These are phyloP conservation scores for Tetramorium alpestre DNA, from an alignment of 1,140 invertebrate species.

Conservation along the genomic window DNA sequence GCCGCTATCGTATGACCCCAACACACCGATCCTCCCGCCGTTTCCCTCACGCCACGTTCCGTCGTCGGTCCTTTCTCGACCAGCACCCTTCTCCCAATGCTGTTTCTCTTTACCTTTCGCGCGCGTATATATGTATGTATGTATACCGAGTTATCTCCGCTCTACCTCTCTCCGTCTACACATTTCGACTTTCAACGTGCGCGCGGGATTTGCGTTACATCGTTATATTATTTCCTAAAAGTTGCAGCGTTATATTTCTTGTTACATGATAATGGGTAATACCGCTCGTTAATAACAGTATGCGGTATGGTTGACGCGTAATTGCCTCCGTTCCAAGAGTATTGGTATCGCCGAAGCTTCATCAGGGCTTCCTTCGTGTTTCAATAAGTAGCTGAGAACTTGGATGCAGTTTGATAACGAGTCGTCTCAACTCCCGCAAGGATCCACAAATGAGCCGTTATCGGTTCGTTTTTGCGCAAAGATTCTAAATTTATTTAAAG, in stretches of 20 bases:
- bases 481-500: conserved; percentile 49
- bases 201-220: not conserved
- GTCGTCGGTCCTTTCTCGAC: conserved; percentile 8
- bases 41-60: not conserved
- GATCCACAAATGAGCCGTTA: conserved; percentile 59
- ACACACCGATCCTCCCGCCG: not conserved
- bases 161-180: not conserved
- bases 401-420: conserved; percentile 74
- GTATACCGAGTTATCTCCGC: not conserved
- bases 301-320: conserved; percentile 40
- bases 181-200: not conserved
- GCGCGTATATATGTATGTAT: not conserved
- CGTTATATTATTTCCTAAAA: conserved; percentile 41
- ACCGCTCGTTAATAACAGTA: conserved; percentile 51
- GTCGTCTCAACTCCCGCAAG: conserved; percentile 47
- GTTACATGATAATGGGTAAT: conserved; percentile 45
- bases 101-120: not conserved
- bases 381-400: conserved; percentile 73
- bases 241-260: conserved; percentile 30
- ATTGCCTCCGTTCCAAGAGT: conserved; percentile 51
- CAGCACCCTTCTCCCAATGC: not conserved
- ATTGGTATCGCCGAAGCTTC: conserved; percentile 11
- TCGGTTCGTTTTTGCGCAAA: conserved; percentile 43
- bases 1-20: conserved; percentile 51
- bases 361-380: conserved; percentile 4